phyloP scores from a whole-genome alignment of 2,888 invertebrate species.

The Bibio marci region DNA sequence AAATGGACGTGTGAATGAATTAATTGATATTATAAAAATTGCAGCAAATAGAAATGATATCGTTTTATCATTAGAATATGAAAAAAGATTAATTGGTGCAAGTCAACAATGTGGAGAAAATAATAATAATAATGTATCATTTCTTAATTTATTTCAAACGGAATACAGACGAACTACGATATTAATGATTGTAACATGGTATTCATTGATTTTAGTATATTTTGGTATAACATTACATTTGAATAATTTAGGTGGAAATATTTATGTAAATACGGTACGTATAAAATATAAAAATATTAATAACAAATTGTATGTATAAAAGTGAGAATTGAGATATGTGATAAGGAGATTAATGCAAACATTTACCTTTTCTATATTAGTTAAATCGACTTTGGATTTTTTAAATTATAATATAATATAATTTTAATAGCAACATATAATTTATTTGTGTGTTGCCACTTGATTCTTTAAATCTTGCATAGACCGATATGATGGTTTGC shows the following conservation, averaged over 20 bases:
- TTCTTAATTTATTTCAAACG: constrained; percentile 47
- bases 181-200: constrained; percentile 53
- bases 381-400: no score
- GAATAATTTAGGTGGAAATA: constrained; percentile 52
- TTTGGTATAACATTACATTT: constrained; percentile 63
- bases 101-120: constrained; percentile 14
- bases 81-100: constrained; percentile 39
- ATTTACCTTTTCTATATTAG: no score
- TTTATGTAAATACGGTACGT: constrained; percentile 51
- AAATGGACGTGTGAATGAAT: constrained; percentile 48
- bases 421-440: no score
- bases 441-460: no score
- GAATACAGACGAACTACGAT: constrained; percentile 47
- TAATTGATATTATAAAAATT: constrained; percentile 41
- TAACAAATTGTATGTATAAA: no score
- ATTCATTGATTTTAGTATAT: constrained; percentile 57
- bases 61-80: constrained; percentile 44
- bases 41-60: constrained; percentile 48
- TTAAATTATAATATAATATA: no score
- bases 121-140: constrained; percentile 32
- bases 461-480: no score
- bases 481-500: no score
- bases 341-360: no score
- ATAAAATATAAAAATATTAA: not conserved
- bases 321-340: no score